These are phyloP conservation scores for Homarus gammarus DNA, from an alignment of 2,888 invertebrate genomes.

Conservation along the genomic window DNA sequence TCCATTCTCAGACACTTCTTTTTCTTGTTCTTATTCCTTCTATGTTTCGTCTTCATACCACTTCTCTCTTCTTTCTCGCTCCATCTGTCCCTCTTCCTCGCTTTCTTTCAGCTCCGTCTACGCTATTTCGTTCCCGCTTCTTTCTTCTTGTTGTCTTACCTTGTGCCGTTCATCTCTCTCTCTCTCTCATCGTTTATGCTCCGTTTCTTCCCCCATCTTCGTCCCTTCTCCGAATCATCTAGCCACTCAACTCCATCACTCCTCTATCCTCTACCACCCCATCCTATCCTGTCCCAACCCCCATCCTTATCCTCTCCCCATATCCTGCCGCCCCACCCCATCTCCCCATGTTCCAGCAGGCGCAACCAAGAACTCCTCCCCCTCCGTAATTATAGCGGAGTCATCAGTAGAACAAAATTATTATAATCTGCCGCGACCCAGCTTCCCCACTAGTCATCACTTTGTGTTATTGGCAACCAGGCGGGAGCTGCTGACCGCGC, in stretches of 20 bases:
- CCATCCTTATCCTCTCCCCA: neutral
- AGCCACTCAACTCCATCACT: too few species aligned
- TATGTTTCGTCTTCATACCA: neutral
- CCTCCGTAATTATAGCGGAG: too few species aligned
- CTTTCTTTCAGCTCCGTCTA: too few species aligned
- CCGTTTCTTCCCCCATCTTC: too few species aligned
- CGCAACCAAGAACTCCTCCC: neutral
- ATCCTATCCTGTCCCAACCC: neutral
- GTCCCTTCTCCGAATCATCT: too few species aligned
- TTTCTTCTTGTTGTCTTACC: too few species aligned
- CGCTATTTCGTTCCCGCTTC: too few species aligned
- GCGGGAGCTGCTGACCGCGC: slow-evolving; percentile 13
- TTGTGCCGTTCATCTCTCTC: too few species aligned
- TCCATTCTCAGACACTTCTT: neutral
- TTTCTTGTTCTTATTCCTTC: neutral
- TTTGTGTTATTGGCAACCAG: slow-evolving; percentile 32
- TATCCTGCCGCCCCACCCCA: neutral
- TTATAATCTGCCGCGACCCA: neutral
- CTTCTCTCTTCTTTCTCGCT: neutral
- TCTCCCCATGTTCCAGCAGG: neutral
- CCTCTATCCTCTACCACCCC: too few species aligned
- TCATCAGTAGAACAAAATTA: slow-evolving; percentile 31
- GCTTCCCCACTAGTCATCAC: slow-evolving; percentile 22
- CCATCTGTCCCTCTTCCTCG: neutral
- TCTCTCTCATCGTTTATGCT: too few species aligned